These are phyloP conservation scores for Aphaenogaster floridana DNA, from an alignment of 1,140 invertebrate genomes.

Conservation along the genomic window DNA sequence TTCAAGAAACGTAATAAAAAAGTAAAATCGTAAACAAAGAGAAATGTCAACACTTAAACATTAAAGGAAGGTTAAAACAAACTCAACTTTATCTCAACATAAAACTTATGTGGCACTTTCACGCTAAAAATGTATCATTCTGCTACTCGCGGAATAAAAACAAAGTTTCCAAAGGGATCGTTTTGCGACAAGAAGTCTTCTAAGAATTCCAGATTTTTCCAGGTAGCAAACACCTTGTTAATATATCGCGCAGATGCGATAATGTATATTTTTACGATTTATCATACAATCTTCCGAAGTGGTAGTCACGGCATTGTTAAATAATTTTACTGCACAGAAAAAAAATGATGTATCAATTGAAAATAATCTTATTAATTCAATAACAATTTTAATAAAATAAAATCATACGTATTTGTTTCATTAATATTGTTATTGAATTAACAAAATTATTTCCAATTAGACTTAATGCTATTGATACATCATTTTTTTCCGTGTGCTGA, in stretches of 20 bases:
- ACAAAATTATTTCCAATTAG: too few species aligned
- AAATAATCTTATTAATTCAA: too few species aligned
- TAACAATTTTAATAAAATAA: too few species aligned
- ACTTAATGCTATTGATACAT: too few species aligned
- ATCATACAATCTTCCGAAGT: not conserved
- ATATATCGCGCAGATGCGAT: not conserved
- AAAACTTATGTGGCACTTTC: slow-evolving; percentile 1
- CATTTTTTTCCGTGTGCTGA: too few species aligned
- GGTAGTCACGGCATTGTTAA: not conserved
- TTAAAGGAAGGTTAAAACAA: not conserved
- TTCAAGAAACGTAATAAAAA: not conserved
- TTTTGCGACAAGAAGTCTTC: not conserved
- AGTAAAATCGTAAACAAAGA: not conserved
- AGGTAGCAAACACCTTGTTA: not conserved
- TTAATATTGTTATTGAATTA: too few species aligned
- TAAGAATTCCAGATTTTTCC: not conserved
- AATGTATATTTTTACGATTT: slow-evolving; percentile 9
- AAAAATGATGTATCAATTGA: too few species aligned
- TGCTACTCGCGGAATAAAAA: not conserved
- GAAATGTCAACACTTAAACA: not conserved
- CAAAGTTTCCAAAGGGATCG: not conserved
- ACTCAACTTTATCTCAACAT: not conserved
- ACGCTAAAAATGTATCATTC: not conserved
- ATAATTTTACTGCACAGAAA: not conserved
- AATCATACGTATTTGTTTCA: too few species aligned